Evolutionary conservation across 2,797 vertebrate species (phyloP).

Genomic region (Phoeniculus purpureus): DNA sequence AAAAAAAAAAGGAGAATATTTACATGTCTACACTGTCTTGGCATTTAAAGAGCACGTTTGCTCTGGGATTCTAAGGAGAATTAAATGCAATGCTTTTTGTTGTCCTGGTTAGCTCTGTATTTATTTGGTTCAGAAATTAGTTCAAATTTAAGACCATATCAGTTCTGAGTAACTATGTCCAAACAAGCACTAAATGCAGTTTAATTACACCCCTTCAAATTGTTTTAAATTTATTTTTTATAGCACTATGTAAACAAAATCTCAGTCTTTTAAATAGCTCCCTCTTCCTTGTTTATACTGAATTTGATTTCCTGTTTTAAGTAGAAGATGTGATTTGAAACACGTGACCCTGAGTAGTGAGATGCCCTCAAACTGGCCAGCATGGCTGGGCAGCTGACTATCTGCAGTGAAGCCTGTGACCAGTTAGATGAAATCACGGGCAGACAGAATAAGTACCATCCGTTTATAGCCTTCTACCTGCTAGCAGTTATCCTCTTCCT

Average conservation of each 20-base stretch:
- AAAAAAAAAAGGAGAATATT: not conserved
- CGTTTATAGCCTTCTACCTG: not conserved
- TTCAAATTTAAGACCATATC: not conserved
- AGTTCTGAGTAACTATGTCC: not conserved
- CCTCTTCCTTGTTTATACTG: not conserved
- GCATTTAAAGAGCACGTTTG: not conserved
- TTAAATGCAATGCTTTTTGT: not conserved
- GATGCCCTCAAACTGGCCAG: accelerated
- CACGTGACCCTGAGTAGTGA: not conserved
- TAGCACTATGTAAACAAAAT: not conserved
- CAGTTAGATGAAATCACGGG: accelerated
- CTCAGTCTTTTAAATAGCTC: not conserved
- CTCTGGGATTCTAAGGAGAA: not conserved
- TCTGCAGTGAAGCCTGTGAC: too few relatives aligned
- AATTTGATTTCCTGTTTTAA: not conserved
- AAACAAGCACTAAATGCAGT: not conserved
- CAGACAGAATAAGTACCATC: accelerated
- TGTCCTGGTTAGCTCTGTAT: not conserved
- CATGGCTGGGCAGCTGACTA: not conserved
- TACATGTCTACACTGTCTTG: not conserved
- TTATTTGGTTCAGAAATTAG: constrained; percentile 5
- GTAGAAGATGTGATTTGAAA: not conserved
- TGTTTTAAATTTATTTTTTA: not conserved
- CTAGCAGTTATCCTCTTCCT: too few relatives aligned
- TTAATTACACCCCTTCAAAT: not conserved